Percentiles rank a stretch among this genome's conserved stretches.
phyloP scores from a whole-genome alignment of 2,888 invertebrate species.

The Drosophila nr. medialis region DNA sequence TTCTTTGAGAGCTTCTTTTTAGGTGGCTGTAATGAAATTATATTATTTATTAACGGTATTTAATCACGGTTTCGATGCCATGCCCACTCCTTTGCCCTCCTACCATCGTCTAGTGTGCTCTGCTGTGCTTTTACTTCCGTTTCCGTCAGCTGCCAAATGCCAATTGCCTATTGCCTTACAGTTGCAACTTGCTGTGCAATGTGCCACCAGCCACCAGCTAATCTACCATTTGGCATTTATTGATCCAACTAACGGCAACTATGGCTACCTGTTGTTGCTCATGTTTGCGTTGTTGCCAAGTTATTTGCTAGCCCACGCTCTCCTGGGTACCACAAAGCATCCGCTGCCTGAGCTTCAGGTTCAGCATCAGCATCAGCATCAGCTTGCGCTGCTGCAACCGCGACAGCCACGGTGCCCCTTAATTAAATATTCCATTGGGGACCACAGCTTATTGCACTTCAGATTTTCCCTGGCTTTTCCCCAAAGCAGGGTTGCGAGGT shows the following conservation, averaged over 20 bases:
- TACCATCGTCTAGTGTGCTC: slow-evolving; percentile 38
- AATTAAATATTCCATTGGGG: slow-evolving; percentile 72
- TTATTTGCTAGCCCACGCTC: slow-evolving; percentile 42
- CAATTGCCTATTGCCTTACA: slow-evolving; percentile 29
- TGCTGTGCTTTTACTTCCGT: slow-evolving; percentile 24
- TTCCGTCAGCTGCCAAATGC: slow-evolving; percentile 26
- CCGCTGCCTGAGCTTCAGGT: slow-evolving; percentile 23
- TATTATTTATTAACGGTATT: slow-evolving; percentile 31
- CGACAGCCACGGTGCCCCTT: slow-evolving; percentile 29
- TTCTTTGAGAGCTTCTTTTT: slow-evolving; percentile 85
- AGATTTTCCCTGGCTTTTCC: slow-evolving; percentile 14
- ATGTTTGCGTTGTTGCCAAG: slow-evolving; percentile 22
- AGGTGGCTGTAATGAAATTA: slow-evolving; percentile 73
- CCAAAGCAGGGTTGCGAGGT: background rate
- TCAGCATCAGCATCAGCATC: slow-evolving; percentile 10
- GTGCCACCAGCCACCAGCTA: background rate
- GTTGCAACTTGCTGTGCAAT: slow-evolving; percentile 27
- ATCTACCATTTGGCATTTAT: slow-evolving; percentile 25
- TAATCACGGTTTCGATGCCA: slow-evolving; percentile 9
- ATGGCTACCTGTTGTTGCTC: slow-evolving; percentile 28
- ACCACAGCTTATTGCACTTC: slow-evolving; percentile 36
- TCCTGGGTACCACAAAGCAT: slow-evolving; percentile 40
- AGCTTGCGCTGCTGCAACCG: slow-evolving; percentile 7
- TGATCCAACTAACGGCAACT: slow-evolving; percentile 52
- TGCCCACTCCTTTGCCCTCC: background rate